These are phyloP conservation scores for Nemopilema nomurai DNA, from an alignment of 30 jellyfish, hydroid and myxozoan species.

Conservation along the genomic window DNA sequence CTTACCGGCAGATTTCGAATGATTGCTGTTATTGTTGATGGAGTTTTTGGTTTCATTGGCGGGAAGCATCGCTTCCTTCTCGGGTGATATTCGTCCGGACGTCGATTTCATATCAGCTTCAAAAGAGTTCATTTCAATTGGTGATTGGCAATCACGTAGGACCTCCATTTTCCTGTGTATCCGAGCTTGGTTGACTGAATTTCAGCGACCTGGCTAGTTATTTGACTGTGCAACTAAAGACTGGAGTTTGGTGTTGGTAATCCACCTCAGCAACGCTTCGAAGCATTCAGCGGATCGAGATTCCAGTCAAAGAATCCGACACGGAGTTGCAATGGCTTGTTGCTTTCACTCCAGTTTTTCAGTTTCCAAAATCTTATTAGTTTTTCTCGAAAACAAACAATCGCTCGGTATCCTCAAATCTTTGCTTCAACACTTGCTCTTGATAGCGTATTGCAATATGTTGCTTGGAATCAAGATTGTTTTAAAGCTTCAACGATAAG, in stretches of 20 bases:
- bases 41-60: slow-evolving; percentile 31
- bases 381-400: no score
- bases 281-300: no score
- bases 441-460: no score
- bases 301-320: no score
- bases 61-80: slow-evolving; percentile 61
- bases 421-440: no score
- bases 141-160: slow-evolving; percentile 61
- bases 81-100: slow-evolving; percentile 10
- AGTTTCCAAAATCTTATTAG: no score
- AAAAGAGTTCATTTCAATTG: slow-evolving; percentile 66
- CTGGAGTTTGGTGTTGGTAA: background rate
- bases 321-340: no score
- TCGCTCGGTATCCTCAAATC: no score
- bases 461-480: no score
- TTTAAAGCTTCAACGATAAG: no score
- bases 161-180: slow-evolving; percentile 36
- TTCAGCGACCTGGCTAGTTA: background rate
- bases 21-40: slow-evolving; percentile 38
- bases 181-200: background rate
- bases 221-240: background rate
- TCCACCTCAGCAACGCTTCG: background rate
- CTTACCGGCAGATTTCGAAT: slow-evolving; percentile 18
- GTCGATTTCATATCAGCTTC: slow-evolving; percentile 12
- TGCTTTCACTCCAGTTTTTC: no score